These are phyloP conservation scores for Oreochromis spilurus DNA, from an alignment of 2,113 vertebrate species.

Conservation along the genomic window DNA sequence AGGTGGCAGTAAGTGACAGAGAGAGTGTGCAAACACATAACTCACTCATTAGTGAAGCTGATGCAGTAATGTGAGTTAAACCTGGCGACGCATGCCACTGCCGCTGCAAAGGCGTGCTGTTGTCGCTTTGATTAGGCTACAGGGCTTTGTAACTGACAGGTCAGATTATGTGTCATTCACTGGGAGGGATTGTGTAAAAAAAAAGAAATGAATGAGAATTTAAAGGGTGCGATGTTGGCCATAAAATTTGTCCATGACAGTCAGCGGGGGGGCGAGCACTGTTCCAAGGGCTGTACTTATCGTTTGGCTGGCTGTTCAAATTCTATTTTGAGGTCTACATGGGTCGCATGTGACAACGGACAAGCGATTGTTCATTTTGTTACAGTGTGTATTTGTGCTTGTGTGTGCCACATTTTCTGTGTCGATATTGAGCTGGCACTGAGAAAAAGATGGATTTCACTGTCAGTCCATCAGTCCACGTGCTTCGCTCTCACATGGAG, in stretches of 20 bases:
- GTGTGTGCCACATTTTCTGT: conserved; percentile 13
- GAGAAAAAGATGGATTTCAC: conserved; percentile 29
- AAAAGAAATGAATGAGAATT: not conserved
- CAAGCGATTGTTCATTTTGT: not conserved
- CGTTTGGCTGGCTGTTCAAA: not conserved
- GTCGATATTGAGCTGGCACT: conserved; percentile 51
- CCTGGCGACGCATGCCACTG: not conserved
- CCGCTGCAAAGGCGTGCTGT: not conserved
- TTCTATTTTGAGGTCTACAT: conserved; percentile 12
- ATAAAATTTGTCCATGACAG: not conserved
- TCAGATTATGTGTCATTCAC: conserved; percentile 12
- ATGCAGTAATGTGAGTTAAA: not conserved
- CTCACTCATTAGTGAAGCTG: not conserved
- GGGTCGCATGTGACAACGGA: conserved; percentile 24
- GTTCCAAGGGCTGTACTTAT: not conserved
- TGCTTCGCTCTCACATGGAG: conserved; percentile 60
- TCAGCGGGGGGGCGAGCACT: not conserved
- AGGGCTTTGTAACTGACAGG: not conserved
- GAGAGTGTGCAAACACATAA: conserved; percentile 29
- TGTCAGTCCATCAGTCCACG: conserved; percentile 34
- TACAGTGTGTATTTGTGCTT: not conserved
- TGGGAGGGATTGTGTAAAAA: not conserved
- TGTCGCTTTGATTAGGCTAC: not conserved
- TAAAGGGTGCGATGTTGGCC: not conserved
- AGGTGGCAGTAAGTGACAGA: not conserved